Base-by-base conservation (phyloP, 1,140 invertebrate species). In the Brachionus paranguensis region DNA sequence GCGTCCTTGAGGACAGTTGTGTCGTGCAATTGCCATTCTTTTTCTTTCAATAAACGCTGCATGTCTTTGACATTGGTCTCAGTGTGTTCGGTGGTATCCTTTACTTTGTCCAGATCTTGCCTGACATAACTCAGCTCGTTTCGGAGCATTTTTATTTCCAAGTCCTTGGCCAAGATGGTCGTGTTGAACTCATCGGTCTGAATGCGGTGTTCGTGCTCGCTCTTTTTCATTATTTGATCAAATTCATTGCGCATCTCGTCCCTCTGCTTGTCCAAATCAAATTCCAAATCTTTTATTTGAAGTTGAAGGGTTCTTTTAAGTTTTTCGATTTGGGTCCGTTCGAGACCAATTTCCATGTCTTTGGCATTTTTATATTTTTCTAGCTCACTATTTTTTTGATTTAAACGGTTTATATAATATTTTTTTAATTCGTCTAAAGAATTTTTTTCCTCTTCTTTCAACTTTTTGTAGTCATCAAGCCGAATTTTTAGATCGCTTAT, bases 401-500 rank as follows among this genome's bases (percentile, higher is more conserved):
- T 86, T 8, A 89, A 85, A 64, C 88, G 85, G 14, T 87, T 86
- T 84, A 89, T 87, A 85, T 89, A 89, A 79, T 88, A 87, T 12
- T 86, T 84, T 76, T 88, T 88, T n/a, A 89, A 84, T 55, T 89
- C 88, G 79, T 88, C 87, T 78, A 86, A 84, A 4, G 85, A 85
- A 20, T 87, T 85, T 60, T 85, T 83, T 70, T 88, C 87, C 76
- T 86, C 85, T 12, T 86, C 84, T 12, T 86, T 83, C 1, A 74
- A 45, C n/a, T 85, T 86, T 24, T 86, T 86, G 53, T 87, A 60
- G 24, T 89, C 88, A 85, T 89, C 88, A 27, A 88, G 29, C 12
- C 87, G 85, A 43, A 89, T 88, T 79, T 87, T 88, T 64, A 88
- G 81, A 37, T 89, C 88, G 87, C 88, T 89, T 1, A 88, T 85